phyloP scores from a whole-genome alignment of 2,888 invertebrate genomes.

The Macropis europaea region DNA sequence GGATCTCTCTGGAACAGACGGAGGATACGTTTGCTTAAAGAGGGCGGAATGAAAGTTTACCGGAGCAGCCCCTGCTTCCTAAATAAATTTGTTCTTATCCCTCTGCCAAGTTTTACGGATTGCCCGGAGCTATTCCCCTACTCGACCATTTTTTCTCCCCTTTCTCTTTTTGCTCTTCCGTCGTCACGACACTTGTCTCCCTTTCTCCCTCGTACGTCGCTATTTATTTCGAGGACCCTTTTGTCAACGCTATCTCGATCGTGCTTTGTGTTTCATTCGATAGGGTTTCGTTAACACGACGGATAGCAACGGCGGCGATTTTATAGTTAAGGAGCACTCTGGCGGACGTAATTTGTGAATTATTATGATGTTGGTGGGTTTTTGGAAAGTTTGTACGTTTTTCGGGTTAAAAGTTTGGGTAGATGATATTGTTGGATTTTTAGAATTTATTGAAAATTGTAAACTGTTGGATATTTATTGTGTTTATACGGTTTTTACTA shows the following conservation, averaged over 20 bases:
- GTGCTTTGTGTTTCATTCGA: not conserved
- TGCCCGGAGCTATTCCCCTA: not conserved
- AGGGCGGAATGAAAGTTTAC: slow-evolving; percentile 43
- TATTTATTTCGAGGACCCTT: too few species aligned
- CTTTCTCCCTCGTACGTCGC: not conserved
- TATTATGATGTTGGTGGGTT: too few species aligned
- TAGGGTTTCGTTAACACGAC: not conserved
- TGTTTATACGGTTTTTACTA: too few species aligned
- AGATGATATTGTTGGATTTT: too few species aligned
- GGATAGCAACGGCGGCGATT: not conserved
- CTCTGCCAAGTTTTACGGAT: slow-evolving; percentile 1
- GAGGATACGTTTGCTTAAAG: slow-evolving; percentile 42
- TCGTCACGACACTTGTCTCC: not conserved
- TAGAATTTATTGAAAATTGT: too few species aligned
- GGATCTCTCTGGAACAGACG: slow-evolving; percentile 1
- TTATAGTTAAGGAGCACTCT: too few species aligned
- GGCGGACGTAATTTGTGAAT: too few species aligned
- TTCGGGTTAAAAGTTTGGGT: too few species aligned
- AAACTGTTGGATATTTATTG: too few species aligned
- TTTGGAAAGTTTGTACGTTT: too few species aligned
- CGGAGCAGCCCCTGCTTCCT: slow-evolving; percentile 24
- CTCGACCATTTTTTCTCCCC: not conserved
- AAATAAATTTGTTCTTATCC: slow-evolving; percentile 57
- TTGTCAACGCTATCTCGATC: not conserved
- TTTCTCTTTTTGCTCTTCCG: not conserved